Evolutionary conservation across 2,888 invertebrate species (phyloP), one percentile per base, ranked within the genome.

Genomic region (Phengaris alcon): DNA sequence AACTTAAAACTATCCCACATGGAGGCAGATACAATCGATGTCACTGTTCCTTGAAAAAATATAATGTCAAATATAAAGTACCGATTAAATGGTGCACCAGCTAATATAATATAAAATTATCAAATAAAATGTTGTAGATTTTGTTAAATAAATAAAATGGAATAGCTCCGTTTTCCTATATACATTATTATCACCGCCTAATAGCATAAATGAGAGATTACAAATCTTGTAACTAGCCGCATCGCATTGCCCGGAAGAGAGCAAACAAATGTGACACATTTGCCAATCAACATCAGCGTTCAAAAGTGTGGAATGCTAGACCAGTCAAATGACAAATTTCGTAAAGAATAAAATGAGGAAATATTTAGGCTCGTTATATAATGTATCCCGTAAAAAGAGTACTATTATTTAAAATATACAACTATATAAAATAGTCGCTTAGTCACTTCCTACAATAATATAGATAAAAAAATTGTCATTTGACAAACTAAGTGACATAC

Each of bases 11-110:
- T 76, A 76, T 76, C 35, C 74, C 74, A 73, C 52, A 48, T 75
- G 74, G 74, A 79, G 79, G 79, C 79, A 79, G 79, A 79, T 76
- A 75, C 51, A 76, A 77, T 76, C 78, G 79, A 78, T 78, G 80
- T 79, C 79, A 75, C 74, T 76, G 79, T 75, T 77, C 54, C 72
- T 68, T 55, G n/a, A 8, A 72, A 35, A 72, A 35, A 70, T 70
- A 70, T 51, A 70, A 72, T 54, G 54, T 54, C 35, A 72, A 52
- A 54, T 72, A 51, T 51, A 70, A 35, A 52, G 12, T 52, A 52
- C 35, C 15, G 22, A 22, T 57, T 9, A 64, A 35, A 64, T 64
- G 64, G 64, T 64, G 64, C 64, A 64, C 64, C 6, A 64, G 12
- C 44, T 35, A 64, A 64, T 64, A 64, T 35, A 35, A 64, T 12